These are phyloP conservation scores for Glyptemys insculpta DNA, from an alignment of 2,797 vertebrate genomes.

Conservation along the genomic window DNA sequence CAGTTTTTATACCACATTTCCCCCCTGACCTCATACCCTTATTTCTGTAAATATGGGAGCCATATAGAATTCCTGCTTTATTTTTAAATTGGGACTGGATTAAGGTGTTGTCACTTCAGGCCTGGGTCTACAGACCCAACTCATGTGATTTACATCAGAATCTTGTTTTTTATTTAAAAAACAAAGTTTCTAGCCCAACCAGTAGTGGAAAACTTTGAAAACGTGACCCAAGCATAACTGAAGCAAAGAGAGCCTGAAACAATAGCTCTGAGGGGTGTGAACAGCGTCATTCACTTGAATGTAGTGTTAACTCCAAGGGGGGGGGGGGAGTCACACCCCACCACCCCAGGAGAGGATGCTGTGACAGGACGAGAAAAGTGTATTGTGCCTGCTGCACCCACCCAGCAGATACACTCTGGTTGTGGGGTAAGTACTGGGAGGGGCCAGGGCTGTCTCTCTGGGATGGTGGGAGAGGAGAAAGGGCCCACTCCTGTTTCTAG, in stretches of 20 bases:
- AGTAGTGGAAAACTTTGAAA: background rate
- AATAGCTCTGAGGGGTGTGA: background rate
- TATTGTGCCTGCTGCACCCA: accelerated
- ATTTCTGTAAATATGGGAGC: background rate
- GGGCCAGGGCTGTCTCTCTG: background rate
- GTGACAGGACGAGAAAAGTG: background rate
- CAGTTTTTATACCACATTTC: background rate
- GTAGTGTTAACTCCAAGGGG: background rate
- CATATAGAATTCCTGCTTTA: background rate
- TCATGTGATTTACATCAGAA: background rate
- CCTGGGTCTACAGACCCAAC: background rate
- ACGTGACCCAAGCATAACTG: background rate
- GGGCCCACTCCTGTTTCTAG: background rate
- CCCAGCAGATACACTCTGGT: background rate
- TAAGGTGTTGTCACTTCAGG: background rate
- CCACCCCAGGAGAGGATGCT: background rate
- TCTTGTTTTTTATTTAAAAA: background rate
- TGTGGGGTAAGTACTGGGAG: background rate
- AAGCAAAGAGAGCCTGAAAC: background rate
- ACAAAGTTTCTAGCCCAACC: background rate
- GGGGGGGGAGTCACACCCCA: background rate
- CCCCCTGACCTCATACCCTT: background rate
- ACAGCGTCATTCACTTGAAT: background rate
- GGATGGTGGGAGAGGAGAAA: background rate
- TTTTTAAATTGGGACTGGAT: background rate